phyloP scores from a whole-genome alignment of 2,797 vertebrate species.

The Caiman crocodilus region DNA sequence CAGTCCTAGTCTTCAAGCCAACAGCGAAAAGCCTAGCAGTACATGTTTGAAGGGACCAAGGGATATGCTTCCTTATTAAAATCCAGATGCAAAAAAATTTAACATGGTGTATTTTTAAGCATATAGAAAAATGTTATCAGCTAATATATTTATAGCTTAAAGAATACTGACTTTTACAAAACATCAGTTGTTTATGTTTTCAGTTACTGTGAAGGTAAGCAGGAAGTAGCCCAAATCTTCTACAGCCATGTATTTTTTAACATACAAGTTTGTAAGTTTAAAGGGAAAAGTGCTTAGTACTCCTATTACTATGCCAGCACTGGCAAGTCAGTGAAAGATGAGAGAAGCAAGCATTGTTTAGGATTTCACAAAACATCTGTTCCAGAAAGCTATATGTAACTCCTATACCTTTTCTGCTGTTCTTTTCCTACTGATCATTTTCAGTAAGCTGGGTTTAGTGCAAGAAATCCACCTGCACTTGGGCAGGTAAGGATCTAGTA shows the following conservation, averaged over 20 bases:
- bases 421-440: background rate
- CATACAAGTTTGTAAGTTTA: background rate
- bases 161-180: background rate
- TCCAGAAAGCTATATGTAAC: background rate
- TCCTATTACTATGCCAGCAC: background rate
- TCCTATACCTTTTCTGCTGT: background rate
- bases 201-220: background rate
- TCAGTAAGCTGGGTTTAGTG: background rate
- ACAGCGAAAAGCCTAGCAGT: background rate
- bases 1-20: background rate
- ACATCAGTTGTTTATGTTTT: background rate
- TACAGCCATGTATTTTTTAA: background rate
- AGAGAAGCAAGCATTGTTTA: background rate
- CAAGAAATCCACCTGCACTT: background rate
- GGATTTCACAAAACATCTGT: background rate
- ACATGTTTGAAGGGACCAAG: background rate
- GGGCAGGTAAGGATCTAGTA: background rate
- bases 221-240: background rate
- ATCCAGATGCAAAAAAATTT: background rate
- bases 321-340: background rate
- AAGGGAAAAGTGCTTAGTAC: background rate
- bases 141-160: background rate
- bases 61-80: background rate
- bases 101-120: background rate
- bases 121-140: background rate